These are phyloP conservation scores for Spicauda simplicius DNA, from an alignment of 2,888 invertebrate species.

Conservation along the genomic window DNA sequence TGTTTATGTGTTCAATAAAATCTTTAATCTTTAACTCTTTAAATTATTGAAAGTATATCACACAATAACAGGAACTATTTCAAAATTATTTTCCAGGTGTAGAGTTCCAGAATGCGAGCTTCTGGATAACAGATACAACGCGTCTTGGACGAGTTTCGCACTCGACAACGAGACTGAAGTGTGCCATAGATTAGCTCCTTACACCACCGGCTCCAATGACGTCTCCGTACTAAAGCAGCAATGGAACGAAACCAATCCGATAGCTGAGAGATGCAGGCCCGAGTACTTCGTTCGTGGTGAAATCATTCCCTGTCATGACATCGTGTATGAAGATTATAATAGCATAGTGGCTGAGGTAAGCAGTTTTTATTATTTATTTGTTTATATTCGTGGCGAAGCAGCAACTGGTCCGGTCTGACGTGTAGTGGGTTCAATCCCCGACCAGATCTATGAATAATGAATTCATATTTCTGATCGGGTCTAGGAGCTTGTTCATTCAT, in stretches of 20 bases:
- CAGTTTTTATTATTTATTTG: no score
- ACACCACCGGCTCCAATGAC: slow-evolving; percentile 32
- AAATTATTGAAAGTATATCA: no score
- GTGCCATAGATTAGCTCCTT: slow-evolving; percentile 60
- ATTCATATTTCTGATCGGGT: no score
- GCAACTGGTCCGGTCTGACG: no score
- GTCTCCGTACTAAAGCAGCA: slow-evolving; percentile 12
- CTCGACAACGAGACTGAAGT: slow-evolving; percentile 62
- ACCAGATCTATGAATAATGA: no score
- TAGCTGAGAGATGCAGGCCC: slow-evolving; percentile 58
- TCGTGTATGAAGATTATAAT: slow-evolving; percentile 85
- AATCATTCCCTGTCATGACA: slow-evolving; percentile 76
- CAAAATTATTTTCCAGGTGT: slow-evolving; percentile 56
- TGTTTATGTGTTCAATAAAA: no score
- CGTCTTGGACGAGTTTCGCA: slow-evolving; percentile 79
- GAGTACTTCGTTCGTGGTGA: slow-evolving; percentile 60
- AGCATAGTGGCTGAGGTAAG: slow-evolving; percentile 88
- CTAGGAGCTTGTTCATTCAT: no score
- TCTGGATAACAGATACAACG: slow-evolving; percentile 55
- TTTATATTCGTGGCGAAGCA: no score
- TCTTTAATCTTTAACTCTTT: no score
- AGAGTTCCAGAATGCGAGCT: slow-evolving; percentile 68
- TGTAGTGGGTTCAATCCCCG: no score
- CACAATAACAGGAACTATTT: no score
- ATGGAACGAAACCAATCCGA: slow-evolving; percentile 19